These are phyloP conservation scores for Oxycera nigricornis DNA, from an alignment of 2,888 invertebrate species.

Conservation along the genomic window DNA sequence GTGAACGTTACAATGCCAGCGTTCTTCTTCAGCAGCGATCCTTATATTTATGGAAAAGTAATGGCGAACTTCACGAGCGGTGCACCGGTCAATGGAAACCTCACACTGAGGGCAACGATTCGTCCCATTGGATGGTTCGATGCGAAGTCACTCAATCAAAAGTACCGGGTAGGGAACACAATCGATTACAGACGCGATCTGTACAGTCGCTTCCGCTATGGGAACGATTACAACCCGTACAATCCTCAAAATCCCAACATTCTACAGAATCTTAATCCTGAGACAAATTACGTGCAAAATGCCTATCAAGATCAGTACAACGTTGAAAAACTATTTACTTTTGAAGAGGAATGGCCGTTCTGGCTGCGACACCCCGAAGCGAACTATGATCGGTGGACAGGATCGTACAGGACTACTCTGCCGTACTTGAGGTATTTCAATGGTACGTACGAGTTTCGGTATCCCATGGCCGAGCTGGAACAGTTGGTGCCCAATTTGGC, in stretches of 20 bases:
- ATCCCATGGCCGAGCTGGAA: conserved; percentile 81
- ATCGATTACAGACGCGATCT: conserved; percentile 51
- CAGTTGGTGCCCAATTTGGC: conserved; percentile 66
- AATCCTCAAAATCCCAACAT: neutral
- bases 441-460: conserved; percentile 86
- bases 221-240: conserved; percentile 19
- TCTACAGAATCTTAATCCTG: conserved; percentile 45
- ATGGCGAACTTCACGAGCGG: conserved; percentile 97
- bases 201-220: conserved; percentile 39
- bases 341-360: conserved; percentile 81
- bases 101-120: conserved; percentile 82
- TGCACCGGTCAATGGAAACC: conserved; percentile 86
- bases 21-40: conserved; percentile 88
- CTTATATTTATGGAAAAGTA: conserved; percentile 81
- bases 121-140: conserved; percentile 72
- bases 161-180: conserved; percentile 61
- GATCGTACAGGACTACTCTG: conserved; percentile 65
- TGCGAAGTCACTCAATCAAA: conserved; percentile 66
- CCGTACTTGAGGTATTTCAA: conserved; percentile 83
- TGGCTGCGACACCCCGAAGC: conserved; percentile 75
- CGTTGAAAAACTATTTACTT: conserved; percentile 77
- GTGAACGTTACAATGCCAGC: conserved; percentile 95
- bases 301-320: conserved; percentile 66
- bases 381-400: conserved; percentile 56
- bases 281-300: conserved; percentile 55